Base-by-base conservation (phyloP, 2,113 vertebrate species). In the Ranitomeya variabilis region DNA sequence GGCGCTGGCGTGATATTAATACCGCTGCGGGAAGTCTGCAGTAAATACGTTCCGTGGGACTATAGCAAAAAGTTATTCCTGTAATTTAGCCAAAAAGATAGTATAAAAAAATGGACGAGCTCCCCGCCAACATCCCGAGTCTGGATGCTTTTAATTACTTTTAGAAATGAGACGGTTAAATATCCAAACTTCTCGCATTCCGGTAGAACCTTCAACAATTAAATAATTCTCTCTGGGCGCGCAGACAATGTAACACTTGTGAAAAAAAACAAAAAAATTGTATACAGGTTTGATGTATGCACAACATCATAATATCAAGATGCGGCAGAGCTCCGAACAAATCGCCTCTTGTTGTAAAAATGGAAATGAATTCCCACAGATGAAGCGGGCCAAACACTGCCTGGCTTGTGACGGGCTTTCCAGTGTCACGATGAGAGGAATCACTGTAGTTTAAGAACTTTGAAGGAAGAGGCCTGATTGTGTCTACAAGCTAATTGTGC, bases 401-500 rank as follows among this genome's bases (percentile, higher is more conserved):
- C 92, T 91, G 92, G 91, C 93, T 94, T 92, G 93, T 94, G 93
- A 92, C 90, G 93, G 87, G 91, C 90, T 91, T 91, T 92, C 91
- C 87, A 91, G 90, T 91, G 91, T 91, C 92, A 91, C 91, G 91
- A 92, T 92, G 92, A 93, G 93, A 92, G 91, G 91, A 92, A 94
- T 92, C 93, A 92, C 92, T 92, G 93, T 91, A 94, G 93, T 94
- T 92, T 93, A 67, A 93, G 93, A 91, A 94, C 94, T 94, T 94
- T 95, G 93, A 95, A 94, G 94, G 94, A 93, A 94, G 93, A 94
- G 91, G 93, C 94, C 93, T 93, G 92, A 93, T 95, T 94, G 94
- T 94, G 94, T 95, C 94, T 94, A 92, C 93, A 92, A 94, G 94
- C 93, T 94, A 95, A 94, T 94, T 93, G 94, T 94, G 91, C 94